Evolutionary conservation across 2,888 invertebrate genomes (phyloP), one percentile per base, ranked within the genome.

Genomic region (Octonoba sinensis): DNA sequence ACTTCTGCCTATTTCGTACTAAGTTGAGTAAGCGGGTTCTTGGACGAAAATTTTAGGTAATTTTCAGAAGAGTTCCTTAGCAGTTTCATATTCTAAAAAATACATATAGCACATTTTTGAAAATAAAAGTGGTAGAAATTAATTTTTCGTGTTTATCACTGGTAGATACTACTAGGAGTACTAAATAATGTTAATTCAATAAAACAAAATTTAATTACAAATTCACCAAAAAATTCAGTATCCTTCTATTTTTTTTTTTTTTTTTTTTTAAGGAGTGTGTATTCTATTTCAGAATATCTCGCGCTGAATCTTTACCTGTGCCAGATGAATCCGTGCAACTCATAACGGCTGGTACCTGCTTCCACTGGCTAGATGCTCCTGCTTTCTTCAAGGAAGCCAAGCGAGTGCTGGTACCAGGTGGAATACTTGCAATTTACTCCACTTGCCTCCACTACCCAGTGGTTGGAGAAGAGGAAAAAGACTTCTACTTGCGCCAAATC

Each of bases 321-420:
- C 13, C 20, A n/a, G 69, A 70, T 36, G 15, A n/a, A 15, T 70
- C 69, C 4, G 56, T 70, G 15, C 69, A 70, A 12, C 20, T 70
- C 2, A 4, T 70, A 22, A 70, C 69, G 8, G 69, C 54, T 12
- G 36, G 24, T 4, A 56, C 56, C n/a, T 70, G 69, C 57, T 70
- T 70, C 57, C 69, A 70, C 18, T 70, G 69, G 69, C 57, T 70
- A 13, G 56, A 70, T 22, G n/a, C 27, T 27, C 22, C 20, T 27
- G 13, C n/a, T 16, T 70, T 70, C 20, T 70, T 70, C 56, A 49
- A 57, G n/a, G 57, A 57, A 15, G 69, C 44, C 1, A 56, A 57
- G 44, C 56, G 69, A 12, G 57, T 70, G 18, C 57, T 70, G 16
- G 27, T 24, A 22, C 69, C 69, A 20, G 56, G 56, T 8, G 69